Base-by-base conservation (phyloP, 2,113 vertebrate genomes). In the Myotis davidii region DNA sequence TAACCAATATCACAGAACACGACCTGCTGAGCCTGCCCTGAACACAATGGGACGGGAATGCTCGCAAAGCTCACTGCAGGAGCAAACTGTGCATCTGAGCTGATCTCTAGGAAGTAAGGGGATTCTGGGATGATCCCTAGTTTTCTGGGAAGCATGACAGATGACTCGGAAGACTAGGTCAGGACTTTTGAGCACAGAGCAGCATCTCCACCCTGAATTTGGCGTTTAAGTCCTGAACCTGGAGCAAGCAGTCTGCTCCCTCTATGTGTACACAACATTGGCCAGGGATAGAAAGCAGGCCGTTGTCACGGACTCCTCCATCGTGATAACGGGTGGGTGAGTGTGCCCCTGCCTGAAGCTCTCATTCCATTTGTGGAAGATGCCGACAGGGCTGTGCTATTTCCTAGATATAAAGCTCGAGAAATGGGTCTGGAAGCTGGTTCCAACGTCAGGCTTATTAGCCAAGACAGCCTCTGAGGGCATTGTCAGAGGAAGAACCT, bases 261-360 rank as follows among this genome's bases (percentile, higher is more conserved):
- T 42, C 32, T 37, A 0, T 9, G 3, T 25, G 17, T 17, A 17
- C 34, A 70, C 9, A 11, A n/a, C 0, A 6, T 13, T 14, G 32
- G 20, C 27, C 29, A 16, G 32, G 32, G 54, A 45, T 25, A 11
- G 52, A 83, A 39, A n/a, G 32, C 37, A 32, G 16, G 25, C 56
- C 23, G 25, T 18, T n/a, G 18, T n/a, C 27, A 4, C 29, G 29
- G 37, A 7, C 20, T 34, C 21, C 3, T 56, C 12, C 21, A 2
- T 2, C 21, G 3, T 6, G 64, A 21, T 25, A 34, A 65, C 16
- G 37, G 48, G 25, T 45, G 73, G 29, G 20, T 21, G n/a, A 17
- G 32, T 5, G 27, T 56, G 42, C 6, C 39, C 4, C 34, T 3
- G 14, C 20, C 17, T 6, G 64, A 56, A 79, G 14, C 37, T 25